phyloP scores from a whole-genome alignment of 2,113 vertebrate species.

The Corythoichthys intestinalis region DNA sequence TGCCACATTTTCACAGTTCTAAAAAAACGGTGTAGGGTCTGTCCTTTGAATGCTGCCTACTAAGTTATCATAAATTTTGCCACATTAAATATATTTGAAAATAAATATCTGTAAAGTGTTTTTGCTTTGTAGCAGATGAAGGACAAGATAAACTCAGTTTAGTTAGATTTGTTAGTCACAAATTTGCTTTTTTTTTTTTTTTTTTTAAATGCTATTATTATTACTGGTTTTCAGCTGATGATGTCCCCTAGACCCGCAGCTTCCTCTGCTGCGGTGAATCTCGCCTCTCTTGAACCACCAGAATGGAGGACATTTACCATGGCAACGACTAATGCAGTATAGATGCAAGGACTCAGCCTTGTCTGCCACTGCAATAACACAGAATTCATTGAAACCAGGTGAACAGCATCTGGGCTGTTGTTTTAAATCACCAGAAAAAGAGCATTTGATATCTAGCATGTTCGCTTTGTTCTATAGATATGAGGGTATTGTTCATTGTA shows the following conservation, averaged over 20 bases:
- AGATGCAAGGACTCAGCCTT: constrained; percentile 44
- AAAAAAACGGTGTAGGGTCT: constrained; percentile 21
- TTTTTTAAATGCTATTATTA: background rate
- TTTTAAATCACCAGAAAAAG: constrained; percentile 38
- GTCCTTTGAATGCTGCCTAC: background rate
- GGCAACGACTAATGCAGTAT: constrained; percentile 66
- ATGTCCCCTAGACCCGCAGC: constrained; percentile 38
- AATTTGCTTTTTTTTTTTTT: constrained; percentile 11
- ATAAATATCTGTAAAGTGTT: background rate
- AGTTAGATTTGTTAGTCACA: constrained; percentile 28
- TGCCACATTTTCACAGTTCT: constrained; percentile 20
- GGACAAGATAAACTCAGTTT: constrained; percentile 24
- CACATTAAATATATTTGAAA: constrained; percentile 1
- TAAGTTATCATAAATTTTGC: constrained; percentile 5
- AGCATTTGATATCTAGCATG: constrained; percentile 45
- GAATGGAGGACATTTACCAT: constrained; percentile 64
- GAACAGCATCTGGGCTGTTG: constrained; percentile 50
- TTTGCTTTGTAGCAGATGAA: constrained; percentile 20
- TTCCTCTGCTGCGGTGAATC: constrained; percentile 17
- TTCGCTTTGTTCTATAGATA: constrained; percentile 35
- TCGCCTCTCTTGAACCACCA: constrained; percentile 15
- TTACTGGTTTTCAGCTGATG: constrained; percentile 33
- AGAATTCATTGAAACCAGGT: constrained; percentile 48
- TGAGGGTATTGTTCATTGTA: constrained; percentile 38
- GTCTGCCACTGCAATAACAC: constrained; percentile 41